phyloP scores from a whole-genome alignment of 2,888 invertebrate species.

The Drosophila fulvimacula region DNA sequence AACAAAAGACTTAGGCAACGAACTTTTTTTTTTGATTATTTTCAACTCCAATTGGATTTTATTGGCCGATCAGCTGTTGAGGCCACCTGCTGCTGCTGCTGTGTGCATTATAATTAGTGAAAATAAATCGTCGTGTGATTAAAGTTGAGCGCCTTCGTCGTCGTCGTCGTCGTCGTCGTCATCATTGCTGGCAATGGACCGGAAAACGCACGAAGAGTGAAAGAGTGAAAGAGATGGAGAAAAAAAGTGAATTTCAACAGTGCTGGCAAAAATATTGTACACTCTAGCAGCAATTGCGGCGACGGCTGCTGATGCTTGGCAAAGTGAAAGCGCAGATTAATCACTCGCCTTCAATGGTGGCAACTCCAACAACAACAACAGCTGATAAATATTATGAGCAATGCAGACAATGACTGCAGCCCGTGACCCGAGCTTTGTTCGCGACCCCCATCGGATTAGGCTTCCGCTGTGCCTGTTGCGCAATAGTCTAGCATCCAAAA shows the following conservation, averaged over 20 bases:
- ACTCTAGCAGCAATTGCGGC: constrained; percentile 43
- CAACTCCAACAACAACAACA: constrained; percentile 25
- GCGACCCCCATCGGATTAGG: constrained; percentile 10
- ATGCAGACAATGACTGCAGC: constrained; percentile 22
- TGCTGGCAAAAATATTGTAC: constrained; percentile 54
- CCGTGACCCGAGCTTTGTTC: constrained; percentile 25
- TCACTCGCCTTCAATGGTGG: constrained; percentile 53
- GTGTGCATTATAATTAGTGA: constrained; percentile 65
- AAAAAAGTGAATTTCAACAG: constrained; percentile 72
- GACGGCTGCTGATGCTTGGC: constrained; percentile 46
- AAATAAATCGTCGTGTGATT: constrained; percentile 62
- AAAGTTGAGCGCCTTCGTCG: constrained; percentile 39
- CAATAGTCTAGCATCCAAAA: constrained; percentile 28
- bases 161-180: constrained; percentile 27
- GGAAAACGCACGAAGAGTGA: constrained; percentile 61
- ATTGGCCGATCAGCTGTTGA: constrained; percentile 50
- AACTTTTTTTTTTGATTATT: constrained; percentile 42
- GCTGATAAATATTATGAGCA: constrained; percentile 45
- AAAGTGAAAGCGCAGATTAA: constrained; percentile 78
- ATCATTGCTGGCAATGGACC: constrained; percentile 72
- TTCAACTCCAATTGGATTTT: constrained; percentile 41
- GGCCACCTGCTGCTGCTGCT: constrained; percentile 38
- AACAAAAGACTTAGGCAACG: constrained; percentile 70
- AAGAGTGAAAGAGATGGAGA: not conserved
- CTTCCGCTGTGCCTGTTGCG: constrained; percentile 43